Evolutionary conservation across 2,888 invertebrate species (phyloP).

Genomic region (Panopea generosa): DNA sequence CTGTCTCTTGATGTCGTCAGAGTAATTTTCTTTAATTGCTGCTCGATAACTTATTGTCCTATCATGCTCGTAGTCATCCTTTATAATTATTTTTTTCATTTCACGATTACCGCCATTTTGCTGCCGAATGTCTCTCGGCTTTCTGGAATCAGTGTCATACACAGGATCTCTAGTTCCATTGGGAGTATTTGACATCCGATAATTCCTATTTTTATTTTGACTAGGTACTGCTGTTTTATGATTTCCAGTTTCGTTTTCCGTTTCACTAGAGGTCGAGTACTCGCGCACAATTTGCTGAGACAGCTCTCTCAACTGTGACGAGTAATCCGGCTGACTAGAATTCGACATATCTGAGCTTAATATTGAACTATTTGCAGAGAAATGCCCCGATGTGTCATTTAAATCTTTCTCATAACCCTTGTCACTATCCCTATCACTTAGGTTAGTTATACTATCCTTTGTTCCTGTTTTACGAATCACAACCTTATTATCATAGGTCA

Average conservation of each 20-base stretch:
- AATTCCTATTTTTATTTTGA: slow-evolving; percentile 22
- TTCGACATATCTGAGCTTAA: slow-evolving; percentile 47
- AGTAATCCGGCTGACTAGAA: slow-evolving; percentile 69
- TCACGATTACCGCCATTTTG: slow-evolving; percentile 14
- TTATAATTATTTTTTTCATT: slow-evolving; percentile 56
- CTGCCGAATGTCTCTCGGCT: slow-evolving; percentile 34
- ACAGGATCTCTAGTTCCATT: slow-evolving; percentile 38
- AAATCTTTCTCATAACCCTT: slow-evolving; percentile 15
- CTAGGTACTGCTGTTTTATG: slow-evolving; percentile 18
- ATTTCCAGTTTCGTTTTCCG: slow-evolving; percentile 18
- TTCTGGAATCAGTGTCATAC: slow-evolving; percentile 27
- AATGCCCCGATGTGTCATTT: slow-evolving; percentile 38
- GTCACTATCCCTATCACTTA: slow-evolving; percentile 56
- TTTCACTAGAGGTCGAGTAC: slow-evolving; percentile 61
- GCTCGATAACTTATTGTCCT: slow-evolving; percentile 75
- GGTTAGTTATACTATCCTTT: slow-evolving; percentile 57
- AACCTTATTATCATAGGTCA: slow-evolving; percentile 78
- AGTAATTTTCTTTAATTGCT: slow-evolving; percentile 72
- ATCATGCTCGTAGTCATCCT: slow-evolving; percentile 75
- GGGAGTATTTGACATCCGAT: slow-evolving; percentile 34
- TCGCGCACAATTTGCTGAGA: slow-evolving; percentile 76
- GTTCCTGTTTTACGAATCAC: slow-evolving; percentile 75
- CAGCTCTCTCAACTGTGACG: slow-evolving; percentile 72
- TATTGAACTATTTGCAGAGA: slow-evolving; percentile 36
- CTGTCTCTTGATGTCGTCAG: slow-evolving; percentile 68